phyloP scores from a whole-genome alignment of 1,140 invertebrate species.

The Sycophila sp. region DNA sequence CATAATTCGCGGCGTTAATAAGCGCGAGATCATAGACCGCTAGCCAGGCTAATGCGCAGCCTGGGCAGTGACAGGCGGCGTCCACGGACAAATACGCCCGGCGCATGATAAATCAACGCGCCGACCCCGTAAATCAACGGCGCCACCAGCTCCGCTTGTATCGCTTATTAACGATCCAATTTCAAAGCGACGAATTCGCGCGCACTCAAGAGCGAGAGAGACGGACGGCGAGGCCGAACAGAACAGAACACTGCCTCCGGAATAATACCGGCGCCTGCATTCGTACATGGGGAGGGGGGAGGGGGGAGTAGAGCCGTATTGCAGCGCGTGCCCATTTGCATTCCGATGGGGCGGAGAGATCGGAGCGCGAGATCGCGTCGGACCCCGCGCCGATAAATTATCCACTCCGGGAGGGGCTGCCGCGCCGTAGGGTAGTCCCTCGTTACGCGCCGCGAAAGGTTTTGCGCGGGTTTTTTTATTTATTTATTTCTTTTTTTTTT shows the following conservation, averaged over 20 bases:
- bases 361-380: conserved; percentile 33
- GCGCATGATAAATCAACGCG: conserved; percentile 25
- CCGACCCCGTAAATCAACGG: conserved; percentile 7
- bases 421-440: too few relatives aligned
- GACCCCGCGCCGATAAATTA: conserved; percentile 23
- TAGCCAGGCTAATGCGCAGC: too few relatives aligned
- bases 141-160: background rate
- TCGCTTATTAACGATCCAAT: conserved; percentile 52
- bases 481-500: too few relatives aligned
- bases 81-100: background rate
- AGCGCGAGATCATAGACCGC: background rate
- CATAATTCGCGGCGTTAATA: too few relatives aligned
- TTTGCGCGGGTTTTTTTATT: too few relatives aligned
- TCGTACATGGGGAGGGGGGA: conserved; percentile 40
- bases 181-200: conserved; percentile 43
- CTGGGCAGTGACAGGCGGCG: too few relatives aligned
- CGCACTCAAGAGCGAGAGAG: too few relatives aligned
- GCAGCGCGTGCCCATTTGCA: too few relatives aligned
- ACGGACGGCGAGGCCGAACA: too few relatives aligned
- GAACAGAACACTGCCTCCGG: background rate
- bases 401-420: background rate
- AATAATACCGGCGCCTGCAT: conserved; percentile 18
- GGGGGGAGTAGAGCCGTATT: too few relatives aligned
- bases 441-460: background rate
- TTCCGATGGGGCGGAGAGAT: conserved; percentile 26